Evolutionary conservation across 2,113 vertebrate genomes (phyloP), one percentile per base, ranked within the genome.

Genomic region (Scomber japonicus): DNA sequence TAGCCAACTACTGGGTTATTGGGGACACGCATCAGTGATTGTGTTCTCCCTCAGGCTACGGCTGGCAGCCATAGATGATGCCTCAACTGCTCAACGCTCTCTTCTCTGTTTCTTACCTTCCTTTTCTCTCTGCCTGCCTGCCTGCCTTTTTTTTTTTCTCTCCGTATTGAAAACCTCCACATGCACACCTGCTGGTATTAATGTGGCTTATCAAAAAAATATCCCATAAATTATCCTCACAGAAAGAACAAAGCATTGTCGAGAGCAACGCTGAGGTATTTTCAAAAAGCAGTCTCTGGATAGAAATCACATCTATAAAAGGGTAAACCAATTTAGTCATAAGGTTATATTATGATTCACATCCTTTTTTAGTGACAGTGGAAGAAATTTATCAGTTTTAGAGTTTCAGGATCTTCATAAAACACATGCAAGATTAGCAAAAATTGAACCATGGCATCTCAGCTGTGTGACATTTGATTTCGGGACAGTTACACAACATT

Each of bases 11-110:
- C 68, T 55, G 40, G 64, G 31, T 84, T 90, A 89, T 68, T 88
- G 80, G 59, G 69, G 87, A 78, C 75, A 79, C 71, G 74, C 86
- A 85, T 78, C 78, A 85, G 59, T 71, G 83, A 81, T 49, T 69
- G 75, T 77, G 60, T 87, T 76, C 86, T 83, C 71, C 81, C 80
- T 78, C 81, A 57, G 81, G 78, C 83, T 83, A 81, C 13, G 56
- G 84, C 76, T 85, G 86, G 62, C 81, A 86, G 75, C 76, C 87
- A 76, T 78, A 88, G 78, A 86, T 82, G 75, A 84, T 78, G 80
- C 79, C 49, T 78, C 27, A 51, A 67, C 75, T 48, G 76, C 66
- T 76, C 68, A 66, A 68, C 83, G 66, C 77, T 82, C 77, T 82
- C 76, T 24, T 75, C 57, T 63, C 77, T 56, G 49, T 67, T 19